Percentiles rank a stretch among this genome's conserved stretches.
Evolutionary conservation across 2,888 invertebrate genomes (phyloP).

Genomic region (Hybos culiciformis): DNA sequence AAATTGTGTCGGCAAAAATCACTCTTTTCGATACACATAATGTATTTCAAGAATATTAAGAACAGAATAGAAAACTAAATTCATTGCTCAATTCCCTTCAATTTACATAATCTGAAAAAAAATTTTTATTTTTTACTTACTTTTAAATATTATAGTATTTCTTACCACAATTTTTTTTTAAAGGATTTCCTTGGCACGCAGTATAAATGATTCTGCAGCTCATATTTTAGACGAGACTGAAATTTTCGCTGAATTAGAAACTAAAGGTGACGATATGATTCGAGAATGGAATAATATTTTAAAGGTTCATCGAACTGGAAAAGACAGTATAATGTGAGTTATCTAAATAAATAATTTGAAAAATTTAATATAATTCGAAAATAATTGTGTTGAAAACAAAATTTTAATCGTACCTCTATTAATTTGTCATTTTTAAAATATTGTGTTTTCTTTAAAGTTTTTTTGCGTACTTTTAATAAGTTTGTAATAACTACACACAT

Average conservation of each 20-base stretch:
- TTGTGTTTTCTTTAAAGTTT: no score
- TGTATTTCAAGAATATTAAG: no score
- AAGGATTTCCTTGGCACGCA: constrained; percentile 28
- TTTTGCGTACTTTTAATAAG: no score
- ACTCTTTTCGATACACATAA: no score
- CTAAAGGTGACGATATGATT: constrained; percentile 39
- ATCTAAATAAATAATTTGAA: no score
- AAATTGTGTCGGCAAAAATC: no score
- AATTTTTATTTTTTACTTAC: neutral
- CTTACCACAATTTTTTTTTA: constrained; percentile 7
- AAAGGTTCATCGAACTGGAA: constrained; percentile 32
- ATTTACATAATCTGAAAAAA: neutral
- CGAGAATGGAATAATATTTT: constrained; percentile 43
- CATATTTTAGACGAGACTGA: constrained; percentile 42
- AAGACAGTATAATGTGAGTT: constrained; percentile 28
- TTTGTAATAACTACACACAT: no score
- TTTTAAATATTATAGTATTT: neutral
- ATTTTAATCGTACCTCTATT: no score
- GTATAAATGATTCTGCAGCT: constrained; percentile 36
- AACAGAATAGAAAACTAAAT: no score
- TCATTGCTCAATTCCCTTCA: neutral
- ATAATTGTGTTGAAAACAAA: no score
- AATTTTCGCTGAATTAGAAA: constrained; percentile 37
- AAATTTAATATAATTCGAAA: no score
- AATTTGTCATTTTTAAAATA: no score